Base-by-base conservation (phyloP, 2,888 invertebrate genomes). In the Ornithoptera priamus region DNA sequence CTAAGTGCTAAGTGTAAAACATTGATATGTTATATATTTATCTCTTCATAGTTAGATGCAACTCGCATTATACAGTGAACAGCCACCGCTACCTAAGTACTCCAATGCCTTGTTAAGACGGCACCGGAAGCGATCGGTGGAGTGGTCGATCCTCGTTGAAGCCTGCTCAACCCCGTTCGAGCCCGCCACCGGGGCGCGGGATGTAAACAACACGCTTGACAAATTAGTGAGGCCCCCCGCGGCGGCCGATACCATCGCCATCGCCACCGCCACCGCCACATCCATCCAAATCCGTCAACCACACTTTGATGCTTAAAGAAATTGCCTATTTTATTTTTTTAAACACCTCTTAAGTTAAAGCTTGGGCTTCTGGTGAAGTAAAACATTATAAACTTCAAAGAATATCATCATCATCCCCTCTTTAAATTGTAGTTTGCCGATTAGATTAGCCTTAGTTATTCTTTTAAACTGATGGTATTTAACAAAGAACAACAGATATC, bases 191-290 rank as follows among this genome's bases (percentile, higher is more conserved):
- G 30, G 69, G 63, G 67, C 65, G 59, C 61, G 68, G 53, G 60
- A 71, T 65, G 72, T 72, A 71, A 70, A 77, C 69, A 78, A 75
- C 80, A 79, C 81, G 81, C 83, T 82, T 80, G 85, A 83, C 84
- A 81, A 85, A 86, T 86, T 85, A 85, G 80, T 77, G 81, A 77
- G 74, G 74, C 78, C 75, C 80, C 82, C 84, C 81, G 83, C 82
- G 62, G 86, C 72, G 80, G 58, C 50, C 77, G 77, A 77, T 78
- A 78, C 70, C 74, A 79, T 74, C 76, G 79, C 79, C 80, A 80
- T 81, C 80, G 76, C 69, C 75, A 72, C n/a, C 65, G 72, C 71
- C 69, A 42, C 30, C 30, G 30, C 5, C 30, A 30, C 30, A 30
- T 30, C 30, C 30, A 30, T 4, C 30, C 30, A 36, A 36, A 8